Evolutionary conservation across 2,888 invertebrate species (phyloP).

Genomic region (Fissipunctia ypsillon): DNA sequence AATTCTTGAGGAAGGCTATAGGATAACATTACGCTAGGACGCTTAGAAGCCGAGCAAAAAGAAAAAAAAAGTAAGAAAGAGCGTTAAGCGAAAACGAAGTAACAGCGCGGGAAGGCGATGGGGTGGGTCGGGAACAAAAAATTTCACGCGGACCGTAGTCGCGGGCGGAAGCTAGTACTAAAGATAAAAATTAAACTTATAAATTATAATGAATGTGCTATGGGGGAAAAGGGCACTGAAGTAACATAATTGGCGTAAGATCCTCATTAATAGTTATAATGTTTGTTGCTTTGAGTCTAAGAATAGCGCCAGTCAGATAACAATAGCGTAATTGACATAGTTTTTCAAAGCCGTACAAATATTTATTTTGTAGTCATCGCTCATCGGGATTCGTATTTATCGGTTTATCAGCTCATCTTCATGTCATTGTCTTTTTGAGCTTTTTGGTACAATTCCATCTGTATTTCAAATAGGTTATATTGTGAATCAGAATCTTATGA

Average conservation of each 20-base stretch:
- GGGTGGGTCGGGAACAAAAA: too few relatives aligned
- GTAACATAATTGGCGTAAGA: constrained; percentile 50
- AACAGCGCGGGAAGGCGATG: too few relatives aligned
- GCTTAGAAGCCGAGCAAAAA: too few relatives aligned
- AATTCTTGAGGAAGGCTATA: too few relatives aligned
- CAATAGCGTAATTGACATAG: constrained; percentile 43
- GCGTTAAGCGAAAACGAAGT: too few relatives aligned
- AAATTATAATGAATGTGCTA: constrained; percentile 33
- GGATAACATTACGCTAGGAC: too few relatives aligned
- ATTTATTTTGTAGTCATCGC: background rate
- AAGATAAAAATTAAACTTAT: constrained; percentile 25
- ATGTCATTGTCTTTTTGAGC: background rate
- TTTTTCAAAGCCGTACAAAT: constrained; percentile 17
- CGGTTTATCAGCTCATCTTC: background rate
- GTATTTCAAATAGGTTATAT: background rate
- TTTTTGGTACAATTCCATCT: background rate
- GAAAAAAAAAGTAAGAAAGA: too few relatives aligned
- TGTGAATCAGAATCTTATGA: background rate
- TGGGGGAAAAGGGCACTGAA: constrained; percentile 12
- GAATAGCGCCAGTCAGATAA: constrained; percentile 22
- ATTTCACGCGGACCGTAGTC: too few relatives aligned
- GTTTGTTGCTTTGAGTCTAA: background rate
- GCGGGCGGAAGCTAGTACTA: too few relatives aligned
- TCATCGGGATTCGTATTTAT: constrained; percentile 5
- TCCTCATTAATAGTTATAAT: constrained; percentile 16